Percentiles rank a stretch among this genome's conserved stretches.
phyloP scores from a whole-genome alignment of 1,140 invertebrate species.

The Bombyx mori region DNA sequence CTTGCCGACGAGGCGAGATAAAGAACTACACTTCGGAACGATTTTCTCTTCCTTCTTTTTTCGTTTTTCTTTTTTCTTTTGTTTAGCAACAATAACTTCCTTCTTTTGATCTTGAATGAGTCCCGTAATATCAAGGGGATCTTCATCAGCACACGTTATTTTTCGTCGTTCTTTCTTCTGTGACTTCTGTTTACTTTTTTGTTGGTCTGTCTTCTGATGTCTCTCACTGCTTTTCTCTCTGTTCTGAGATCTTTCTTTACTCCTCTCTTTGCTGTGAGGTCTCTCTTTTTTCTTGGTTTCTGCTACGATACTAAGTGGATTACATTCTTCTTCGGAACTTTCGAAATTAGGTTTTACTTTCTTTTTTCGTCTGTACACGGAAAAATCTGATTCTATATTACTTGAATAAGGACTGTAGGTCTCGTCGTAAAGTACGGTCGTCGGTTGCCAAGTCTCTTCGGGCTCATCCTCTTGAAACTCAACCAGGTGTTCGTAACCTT shows the following conservation, averaged over 20 bases:
- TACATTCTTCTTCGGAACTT: conserved; percentile 29
- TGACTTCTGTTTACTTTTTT: no score
- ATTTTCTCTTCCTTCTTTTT: conserved; percentile 25
- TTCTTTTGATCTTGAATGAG: conserved; percentile 12
- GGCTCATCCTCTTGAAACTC: conserved; percentile 38
- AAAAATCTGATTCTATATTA: conserved; percentile 9
- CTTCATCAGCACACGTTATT: conserved; percentile 19
- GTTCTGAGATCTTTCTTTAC: conserved; percentile 15
- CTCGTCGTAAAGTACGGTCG: conserved; percentile 6
- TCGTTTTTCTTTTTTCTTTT: conserved; percentile 9
- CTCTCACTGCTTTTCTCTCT: background rate
- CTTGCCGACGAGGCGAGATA: conserved; percentile 42
- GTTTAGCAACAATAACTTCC: conserved; percentile 8
- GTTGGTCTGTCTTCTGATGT: no score
- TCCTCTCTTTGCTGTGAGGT: conserved; percentile 37
- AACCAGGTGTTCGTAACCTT: conserved; percentile 65
- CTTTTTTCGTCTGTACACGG: conserved; percentile 23
- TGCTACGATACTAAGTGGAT: conserved; percentile 34
- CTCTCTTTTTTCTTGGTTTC: conserved; percentile 33
- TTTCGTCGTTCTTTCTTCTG: conserved; percentile 3
- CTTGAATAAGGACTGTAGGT: conserved; percentile 24
- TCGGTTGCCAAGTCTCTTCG: conserved; percentile 39
- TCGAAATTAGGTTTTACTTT: conserved; percentile 20
- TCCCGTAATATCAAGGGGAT: conserved; percentile 11
- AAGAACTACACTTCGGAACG: conserved; percentile 8